Evolutionary conservation across 2,888 invertebrate species (phyloP), one percentile per base, ranked within the genome.

Genomic region (Cordilura impudica): DNA sequence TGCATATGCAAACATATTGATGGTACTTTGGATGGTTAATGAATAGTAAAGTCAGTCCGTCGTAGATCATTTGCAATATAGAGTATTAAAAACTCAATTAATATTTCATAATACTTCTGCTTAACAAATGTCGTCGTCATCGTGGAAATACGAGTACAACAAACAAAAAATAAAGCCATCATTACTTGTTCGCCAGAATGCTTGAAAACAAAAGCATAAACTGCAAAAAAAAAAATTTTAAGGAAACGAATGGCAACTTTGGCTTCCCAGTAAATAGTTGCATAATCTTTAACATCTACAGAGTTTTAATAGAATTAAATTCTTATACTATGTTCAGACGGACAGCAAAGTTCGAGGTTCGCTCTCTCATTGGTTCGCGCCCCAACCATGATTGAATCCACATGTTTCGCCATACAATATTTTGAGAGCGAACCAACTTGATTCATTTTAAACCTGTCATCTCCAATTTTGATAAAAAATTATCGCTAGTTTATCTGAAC

Each of bases 31-130:
- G 19, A 35, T 31, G 31, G 35, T 43, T 23, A 26, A 45, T 45
- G 43, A 45, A 45, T 60, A 45, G 60, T 60, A 14, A 39, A 31
- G 31, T 8, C 31, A 58, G 43, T 10, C 45, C 45, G 12, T 29
- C 39, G 12, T 35, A 39, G 60, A 45, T 60, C 43, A 26, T 45
- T 60, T 45, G 45, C 19, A 66, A 58, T 58, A 60, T 60, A 21
- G 19, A 45, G 31, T 45, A 67, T 53, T 54, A 45, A 67, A 54
- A 69, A 69, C 35, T 58, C 31, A 69, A 49, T 70, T 70, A 51
- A 60, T 51, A 39, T 60, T 70, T 70, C 39, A 70, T 49, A 60
- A 21, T 39, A 47, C 21, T 67, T 8, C 8, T 53, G 39, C 18
- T 39, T 16, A 3, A 26, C 26, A 6, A 26, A 4, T 4, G 26